Evolutionary conservation across 2,888 invertebrate species (phyloP), one percentile per base, ranked within the genome.

Genomic region (Dorcus hopei): DNA sequence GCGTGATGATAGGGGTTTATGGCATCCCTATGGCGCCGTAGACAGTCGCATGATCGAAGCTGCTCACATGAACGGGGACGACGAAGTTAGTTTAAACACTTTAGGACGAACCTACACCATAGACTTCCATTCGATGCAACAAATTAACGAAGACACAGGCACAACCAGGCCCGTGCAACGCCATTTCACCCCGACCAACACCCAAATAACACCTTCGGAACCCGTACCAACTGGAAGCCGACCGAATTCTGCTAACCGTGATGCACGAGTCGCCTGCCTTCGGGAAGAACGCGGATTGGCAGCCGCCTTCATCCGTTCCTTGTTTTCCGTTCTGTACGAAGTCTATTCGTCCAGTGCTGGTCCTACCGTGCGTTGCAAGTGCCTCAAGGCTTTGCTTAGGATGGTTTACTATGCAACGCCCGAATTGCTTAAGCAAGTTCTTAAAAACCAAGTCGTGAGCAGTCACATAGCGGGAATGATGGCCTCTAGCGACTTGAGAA

Each of bases 391-490:
- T 4, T 85, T 99, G 61, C 83, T 99, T 55, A 87, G 98, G 61
- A 97, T 98, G 90, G 93, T 98, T 3, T 97, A 93, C 81, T 97
- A 96, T 77, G 94, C 95, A 8, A 90, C 89, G 65, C 88, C 95
- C 1, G 88, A 93, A 69, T 83, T 97, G 65, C 83, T 98, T 51
- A 86, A 90, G 70, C 90, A 87, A 67, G 87, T 88, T 63, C 74
- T 88, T 58, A 87, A 86, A 70, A 86, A 86, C 72, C 87, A 88
- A 77, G 86, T 93, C 65, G 94, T 96, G 57, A 94, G 95, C 61
- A 97, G 97, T 70, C 97, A 98, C 79, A 94, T 98, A 74, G 97
- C 97, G 38, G 96, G 96, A 58, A 98, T 98, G 97, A 88, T 98
- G 87, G 96, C 97, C 1, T 97, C 97, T 3, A 93, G 90, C 76